Conservation (phyloP, 2,113 vertebrate species). For the Pseudopipra pipra region DNA sequence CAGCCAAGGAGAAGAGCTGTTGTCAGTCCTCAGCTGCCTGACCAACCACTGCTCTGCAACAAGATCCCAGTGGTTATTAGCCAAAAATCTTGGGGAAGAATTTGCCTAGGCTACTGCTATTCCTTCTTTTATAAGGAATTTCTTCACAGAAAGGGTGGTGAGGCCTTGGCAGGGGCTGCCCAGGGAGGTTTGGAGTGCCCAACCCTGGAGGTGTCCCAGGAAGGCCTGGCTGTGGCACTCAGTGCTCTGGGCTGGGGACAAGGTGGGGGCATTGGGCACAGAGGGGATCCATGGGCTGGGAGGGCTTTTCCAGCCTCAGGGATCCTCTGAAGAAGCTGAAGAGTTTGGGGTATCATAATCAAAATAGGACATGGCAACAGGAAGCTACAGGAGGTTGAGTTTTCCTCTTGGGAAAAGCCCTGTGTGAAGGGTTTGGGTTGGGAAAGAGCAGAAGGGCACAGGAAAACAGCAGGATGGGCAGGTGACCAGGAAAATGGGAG, state of each 20-base stretch:
- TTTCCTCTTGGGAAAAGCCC: not conserved
- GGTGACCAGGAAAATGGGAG: not conserved
- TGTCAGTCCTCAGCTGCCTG: not conserved
- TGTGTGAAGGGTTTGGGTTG: not conserved
- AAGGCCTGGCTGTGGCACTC: too few species aligned
- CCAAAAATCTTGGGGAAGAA: not conserved
- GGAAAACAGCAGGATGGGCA: not conserved
- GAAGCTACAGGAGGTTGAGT: not conserved
- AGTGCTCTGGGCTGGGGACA: too few species aligned
- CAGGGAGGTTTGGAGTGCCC: too few species aligned
- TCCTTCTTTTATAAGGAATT: too few species aligned
- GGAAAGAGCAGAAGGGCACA: not conserved
- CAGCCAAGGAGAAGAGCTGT: not conserved
- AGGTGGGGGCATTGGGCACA: too few species aligned
- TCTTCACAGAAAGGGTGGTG: too few species aligned
- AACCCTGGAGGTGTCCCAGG: too few species aligned
- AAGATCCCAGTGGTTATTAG: not conserved
- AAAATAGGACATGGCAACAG: rapidly evolving
- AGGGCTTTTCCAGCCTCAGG: too few species aligned
- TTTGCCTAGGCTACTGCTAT: not conserved
- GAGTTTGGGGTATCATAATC: not conserved
- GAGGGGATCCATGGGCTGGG: too few species aligned
- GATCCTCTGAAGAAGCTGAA: not conserved
- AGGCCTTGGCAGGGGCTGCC: too few species aligned
- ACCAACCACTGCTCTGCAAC: not conserved